A percentile compares a stretch with the other conserved stretches of the same genome.
Evolutionary conservation across 2,113 vertebrate species (phyloP).

Genomic region (Rafetus swinhoei): DNA sequence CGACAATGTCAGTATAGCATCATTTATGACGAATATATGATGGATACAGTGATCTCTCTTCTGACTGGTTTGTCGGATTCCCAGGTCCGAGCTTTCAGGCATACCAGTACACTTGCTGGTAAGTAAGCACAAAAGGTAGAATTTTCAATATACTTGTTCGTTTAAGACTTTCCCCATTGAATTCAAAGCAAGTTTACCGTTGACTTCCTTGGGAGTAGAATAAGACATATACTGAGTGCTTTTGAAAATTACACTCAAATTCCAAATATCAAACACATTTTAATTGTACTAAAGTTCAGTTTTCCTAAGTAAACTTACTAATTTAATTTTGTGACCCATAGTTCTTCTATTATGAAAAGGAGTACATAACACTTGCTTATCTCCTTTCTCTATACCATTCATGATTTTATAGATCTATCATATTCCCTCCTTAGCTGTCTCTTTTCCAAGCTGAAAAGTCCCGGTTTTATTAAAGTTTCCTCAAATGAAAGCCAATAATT

Average conservation of each 20-base stretch:
- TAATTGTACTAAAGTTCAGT: neutral
- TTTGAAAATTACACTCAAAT: neutral
- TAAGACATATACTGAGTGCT: neutral
- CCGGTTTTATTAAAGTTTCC: too few species aligned
- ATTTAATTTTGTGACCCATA: too few species aligned
- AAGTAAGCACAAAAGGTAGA: constrained; percentile 49
- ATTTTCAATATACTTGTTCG: neutral
- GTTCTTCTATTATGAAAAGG: too few species aligned
- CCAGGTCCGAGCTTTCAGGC: constrained; percentile 98
- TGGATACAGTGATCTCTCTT: constrained; percentile 99
- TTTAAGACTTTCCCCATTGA: neutral
- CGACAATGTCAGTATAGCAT: constrained; percentile 99
- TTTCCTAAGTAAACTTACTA: neutral
- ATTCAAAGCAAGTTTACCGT: neutral
- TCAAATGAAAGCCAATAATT: too few species aligned
- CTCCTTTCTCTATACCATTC: too few species aligned
- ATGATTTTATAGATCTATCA: too few species aligned
- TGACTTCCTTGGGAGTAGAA: neutral
- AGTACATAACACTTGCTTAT: too few species aligned
- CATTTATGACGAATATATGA: constrained; percentile 99
- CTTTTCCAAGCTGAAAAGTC: too few species aligned
- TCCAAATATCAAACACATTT: accelerated
- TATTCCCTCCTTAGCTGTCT: too few species aligned
- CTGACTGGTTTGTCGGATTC: constrained; percentile 98
- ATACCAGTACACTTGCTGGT: constrained; percentile 98